Evolutionary conservation across 2,113 vertebrate genomes (phyloP).

Genomic region (Plectropomus leopardus): DNA sequence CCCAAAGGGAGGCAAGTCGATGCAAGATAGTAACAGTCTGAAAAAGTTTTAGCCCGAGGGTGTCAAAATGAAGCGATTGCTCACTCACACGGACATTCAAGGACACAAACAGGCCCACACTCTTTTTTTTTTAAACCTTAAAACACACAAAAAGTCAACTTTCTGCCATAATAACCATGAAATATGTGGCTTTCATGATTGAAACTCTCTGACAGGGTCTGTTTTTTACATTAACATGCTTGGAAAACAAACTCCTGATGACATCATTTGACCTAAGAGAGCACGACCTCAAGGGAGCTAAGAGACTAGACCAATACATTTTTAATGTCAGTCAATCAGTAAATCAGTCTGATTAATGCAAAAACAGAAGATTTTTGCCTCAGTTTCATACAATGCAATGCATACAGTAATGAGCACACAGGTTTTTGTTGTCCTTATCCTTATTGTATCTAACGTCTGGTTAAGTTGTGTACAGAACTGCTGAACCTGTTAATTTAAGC

Average conservation of each 20-base stretch:
- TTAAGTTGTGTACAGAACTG: constrained; percentile 5
- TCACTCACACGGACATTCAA: too few relatives aligned
- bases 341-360: background rate
- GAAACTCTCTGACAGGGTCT: background rate
- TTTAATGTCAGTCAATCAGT: background rate
- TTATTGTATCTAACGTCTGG: background rate
- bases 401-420: background rate
- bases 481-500: constrained; percentile 38
- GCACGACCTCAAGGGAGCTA: background rate
- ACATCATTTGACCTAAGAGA: background rate
- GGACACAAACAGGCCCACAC: too few relatives aligned
- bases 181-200: background rate
- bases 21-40: background rate
- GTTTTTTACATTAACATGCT: constrained; percentile 20
- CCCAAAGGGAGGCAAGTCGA: background rate
- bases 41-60: background rate
- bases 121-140: too few relatives aligned
- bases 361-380: background rate
- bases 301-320: background rate
- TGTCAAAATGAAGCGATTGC: too few relatives aligned
- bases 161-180: background rate
- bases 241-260: background rate
- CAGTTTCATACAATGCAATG: background rate
- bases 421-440: background rate
- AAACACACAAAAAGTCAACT: background rate